Conservation (phyloP, 1,140 invertebrate species). For the Brachystomella parvula region DNA sequence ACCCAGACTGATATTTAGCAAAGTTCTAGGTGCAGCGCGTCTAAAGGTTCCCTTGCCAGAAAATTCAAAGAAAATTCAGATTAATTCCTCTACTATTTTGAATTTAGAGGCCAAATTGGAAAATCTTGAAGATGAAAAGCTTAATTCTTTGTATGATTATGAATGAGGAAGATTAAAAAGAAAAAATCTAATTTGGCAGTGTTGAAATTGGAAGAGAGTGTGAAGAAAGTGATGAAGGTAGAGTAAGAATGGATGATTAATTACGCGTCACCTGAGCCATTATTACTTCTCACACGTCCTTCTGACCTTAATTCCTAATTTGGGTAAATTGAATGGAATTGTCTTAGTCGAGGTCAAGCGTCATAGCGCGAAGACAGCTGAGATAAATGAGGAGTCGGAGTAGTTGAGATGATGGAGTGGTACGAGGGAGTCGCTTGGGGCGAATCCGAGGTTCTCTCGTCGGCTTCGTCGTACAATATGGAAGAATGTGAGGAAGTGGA, state of each 20-base stretch:
- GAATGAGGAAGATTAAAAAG: neutral
- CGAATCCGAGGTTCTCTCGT: conserved; percentile 6
- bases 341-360: neutral
- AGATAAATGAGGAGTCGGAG: conserved; percentile 31
- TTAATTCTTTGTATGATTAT: neutral
- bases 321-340: neutral
- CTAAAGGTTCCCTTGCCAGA: no score
- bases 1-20: no score
- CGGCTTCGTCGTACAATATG: neutral
- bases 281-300: neutral
- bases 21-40: no score
- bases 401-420: conserved; percentile 22
- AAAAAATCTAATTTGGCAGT: neutral
- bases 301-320: neutral
- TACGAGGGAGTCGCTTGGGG: no score
- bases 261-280: no score
- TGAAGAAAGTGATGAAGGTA: no score
- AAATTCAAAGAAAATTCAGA: no score
- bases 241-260: no score
- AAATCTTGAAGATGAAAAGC: no score
- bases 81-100: no score
- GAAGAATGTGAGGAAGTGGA: neutral
- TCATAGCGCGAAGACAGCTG: conserved; percentile 30
- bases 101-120: no score
- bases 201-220: neutral